These are phyloP conservation scores for Zaprionus bogoriensis DNA, from an alignment of 2,888 invertebrate species.

Conservation along the genomic window DNA sequence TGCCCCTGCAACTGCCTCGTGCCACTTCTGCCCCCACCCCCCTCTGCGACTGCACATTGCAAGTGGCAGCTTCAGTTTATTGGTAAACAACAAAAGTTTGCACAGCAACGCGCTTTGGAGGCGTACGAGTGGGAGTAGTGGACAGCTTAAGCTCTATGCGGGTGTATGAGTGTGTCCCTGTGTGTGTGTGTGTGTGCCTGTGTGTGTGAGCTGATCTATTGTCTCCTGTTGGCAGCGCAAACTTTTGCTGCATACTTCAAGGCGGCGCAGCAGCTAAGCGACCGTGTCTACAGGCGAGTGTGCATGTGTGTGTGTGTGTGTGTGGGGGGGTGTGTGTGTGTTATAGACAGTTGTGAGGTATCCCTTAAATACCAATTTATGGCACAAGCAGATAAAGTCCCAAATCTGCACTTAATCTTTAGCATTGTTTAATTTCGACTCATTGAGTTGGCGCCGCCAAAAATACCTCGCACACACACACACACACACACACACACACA, in stretches of 20 bases:
- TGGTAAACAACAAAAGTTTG: constrained; percentile 66
- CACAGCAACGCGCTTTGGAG: constrained; percentile 11
- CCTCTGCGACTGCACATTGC: constrained; percentile 21
- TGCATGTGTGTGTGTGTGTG: constrained; percentile 4
- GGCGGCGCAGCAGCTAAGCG: constrained; percentile 49
- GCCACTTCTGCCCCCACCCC: background rate
- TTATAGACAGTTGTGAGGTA: constrained; percentile 78
- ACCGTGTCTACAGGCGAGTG: too few species aligned
- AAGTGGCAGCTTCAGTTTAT: constrained; percentile 57
- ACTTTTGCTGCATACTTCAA: constrained; percentile 64
- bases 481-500: constrained; percentile 14
- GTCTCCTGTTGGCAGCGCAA: constrained; percentile 59
- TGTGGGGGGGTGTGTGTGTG: constrained; percentile 32
- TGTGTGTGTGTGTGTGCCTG: background rate
- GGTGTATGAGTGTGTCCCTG: background rate
- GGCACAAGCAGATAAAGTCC: constrained; percentile 82
- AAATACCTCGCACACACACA: constrained; percentile 28
- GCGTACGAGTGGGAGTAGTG: background rate
- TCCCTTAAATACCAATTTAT: constrained; percentile 82
- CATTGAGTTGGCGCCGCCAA: constrained; percentile 76
- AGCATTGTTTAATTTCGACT: constrained; percentile 82
- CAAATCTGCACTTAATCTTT: constrained; percentile 83
- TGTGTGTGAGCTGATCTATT: constrained; percentile 65
- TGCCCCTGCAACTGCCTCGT: constrained; percentile 1
- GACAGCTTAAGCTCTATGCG: constrained; percentile 5